phyloP scores from a whole-genome alignment of 2,797 vertebrate genomes.

The Tapirus indicus region DNA sequence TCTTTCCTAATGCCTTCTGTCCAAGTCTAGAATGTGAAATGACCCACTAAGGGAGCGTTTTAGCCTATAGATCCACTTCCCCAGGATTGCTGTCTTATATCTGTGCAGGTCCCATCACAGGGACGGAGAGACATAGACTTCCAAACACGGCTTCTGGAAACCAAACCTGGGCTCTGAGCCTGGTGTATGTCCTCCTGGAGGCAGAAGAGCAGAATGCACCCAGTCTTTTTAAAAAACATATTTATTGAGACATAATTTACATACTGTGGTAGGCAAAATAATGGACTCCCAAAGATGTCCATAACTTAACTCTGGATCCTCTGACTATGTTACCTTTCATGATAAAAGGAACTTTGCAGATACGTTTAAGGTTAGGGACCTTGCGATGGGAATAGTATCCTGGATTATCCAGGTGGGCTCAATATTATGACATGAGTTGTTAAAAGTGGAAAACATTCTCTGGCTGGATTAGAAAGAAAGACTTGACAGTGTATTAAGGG shows the following conservation, averaged over 20 bases:
- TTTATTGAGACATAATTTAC: background rate
- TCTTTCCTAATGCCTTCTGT: background rate
- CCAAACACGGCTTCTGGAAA: background rate
- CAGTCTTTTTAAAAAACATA: background rate
- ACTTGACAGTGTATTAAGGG: background rate
- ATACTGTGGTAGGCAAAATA: background rate
- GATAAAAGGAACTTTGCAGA: background rate
- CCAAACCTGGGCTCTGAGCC: background rate
- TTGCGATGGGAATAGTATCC: background rate
- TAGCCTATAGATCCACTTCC: background rate
- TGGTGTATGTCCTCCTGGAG: background rate
- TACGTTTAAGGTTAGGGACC: background rate
- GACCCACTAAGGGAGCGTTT: background rate
- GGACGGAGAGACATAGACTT: background rate
- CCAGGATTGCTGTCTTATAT: background rate
- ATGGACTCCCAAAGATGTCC: background rate
- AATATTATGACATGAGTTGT: background rate
- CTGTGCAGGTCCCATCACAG: background rate
- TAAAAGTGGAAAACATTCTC: background rate
- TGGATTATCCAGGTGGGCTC: background rate
- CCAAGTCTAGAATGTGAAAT: background rate
- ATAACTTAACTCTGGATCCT: background rate
- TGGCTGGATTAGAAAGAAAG: background rate
- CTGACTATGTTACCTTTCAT: background rate
- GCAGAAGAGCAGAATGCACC: background rate